A percentile compares a stretch with the other conserved stretches of the same genome.
These are phyloP conservation scores for Pseudopipra pipra DNA, from an alignment of 2,113 vertebrate species.

Conservation along the genomic window DNA sequence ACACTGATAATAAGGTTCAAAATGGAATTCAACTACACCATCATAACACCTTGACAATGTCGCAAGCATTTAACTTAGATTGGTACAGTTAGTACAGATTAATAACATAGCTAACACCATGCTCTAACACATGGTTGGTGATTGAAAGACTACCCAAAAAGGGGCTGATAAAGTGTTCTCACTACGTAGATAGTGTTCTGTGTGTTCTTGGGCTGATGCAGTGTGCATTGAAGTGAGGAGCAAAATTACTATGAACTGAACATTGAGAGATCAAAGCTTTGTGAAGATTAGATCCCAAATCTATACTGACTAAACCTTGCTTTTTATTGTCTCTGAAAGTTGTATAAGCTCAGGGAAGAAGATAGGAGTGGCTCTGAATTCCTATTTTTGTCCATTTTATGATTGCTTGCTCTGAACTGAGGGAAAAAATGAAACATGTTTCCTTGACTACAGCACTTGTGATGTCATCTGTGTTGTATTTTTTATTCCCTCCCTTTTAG, in stretches of 20 bases:
- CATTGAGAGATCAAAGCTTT: slow-evolving; percentile 8
- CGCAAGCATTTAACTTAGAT: not conserved
- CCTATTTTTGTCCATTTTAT: slow-evolving; percentile 46
- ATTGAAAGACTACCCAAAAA: not conserved
- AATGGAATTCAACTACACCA: not conserved
- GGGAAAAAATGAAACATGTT: slow-evolving; percentile 25
- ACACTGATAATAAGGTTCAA: not conserved
- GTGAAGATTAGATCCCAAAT: slow-evolving; percentile 20
- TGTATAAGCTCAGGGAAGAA: slow-evolving; percentile 29
- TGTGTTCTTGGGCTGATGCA: not conserved
- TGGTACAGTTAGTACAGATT: not conserved
- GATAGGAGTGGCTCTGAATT: slow-evolving; percentile 31
- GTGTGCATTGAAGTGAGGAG: not conserved
- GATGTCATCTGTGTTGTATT: slow-evolving; percentile 47
- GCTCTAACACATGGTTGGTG: not conserved
- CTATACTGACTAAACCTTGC: not conserved
- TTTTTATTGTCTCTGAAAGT: slow-evolving; percentile 38
- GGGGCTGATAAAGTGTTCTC: not conserved
- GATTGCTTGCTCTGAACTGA: slow-evolving; percentile 46
- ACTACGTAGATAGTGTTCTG: not conserved
- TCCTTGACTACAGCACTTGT: slow-evolving; percentile 51
- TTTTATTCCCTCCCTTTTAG: slow-evolving; percentile 43
- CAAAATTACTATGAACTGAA: slow-evolving; percentile 13
- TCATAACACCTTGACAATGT: not conserved
- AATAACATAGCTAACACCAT: not conserved